Percentiles rank a stretch among this genome's conserved stretches.
Conservation (phyloP, 2,113 vertebrate species). For the Lonchura striata region DNA sequence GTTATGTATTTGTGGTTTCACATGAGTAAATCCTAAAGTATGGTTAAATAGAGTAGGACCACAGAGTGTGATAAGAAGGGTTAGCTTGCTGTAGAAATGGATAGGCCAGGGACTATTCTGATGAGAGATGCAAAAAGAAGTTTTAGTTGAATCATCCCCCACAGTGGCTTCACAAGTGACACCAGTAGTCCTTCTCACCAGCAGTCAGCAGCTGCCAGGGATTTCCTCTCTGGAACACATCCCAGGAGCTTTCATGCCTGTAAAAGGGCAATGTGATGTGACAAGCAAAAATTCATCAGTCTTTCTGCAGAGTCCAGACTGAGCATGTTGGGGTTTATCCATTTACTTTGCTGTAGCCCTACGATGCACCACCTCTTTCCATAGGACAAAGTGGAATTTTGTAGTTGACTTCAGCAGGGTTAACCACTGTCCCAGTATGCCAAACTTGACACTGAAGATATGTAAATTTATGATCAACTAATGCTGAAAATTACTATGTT, state of each 20-base stretch:
- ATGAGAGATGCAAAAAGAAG: neutral
- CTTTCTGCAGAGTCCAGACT: neutral
- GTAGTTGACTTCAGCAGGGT: neutral
- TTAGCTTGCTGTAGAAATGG: neutral
- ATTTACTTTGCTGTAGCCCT: neutral
- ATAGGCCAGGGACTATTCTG: neutral
- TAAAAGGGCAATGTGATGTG: neutral
- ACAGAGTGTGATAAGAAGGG: neutral
- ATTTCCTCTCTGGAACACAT: neutral
- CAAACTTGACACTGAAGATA: neutral
- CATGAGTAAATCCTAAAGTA: neutral
- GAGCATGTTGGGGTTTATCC: neutral
- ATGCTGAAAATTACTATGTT: neutral
- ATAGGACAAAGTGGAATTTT: neutral
- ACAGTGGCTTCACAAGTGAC: neutral
- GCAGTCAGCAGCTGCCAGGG: neutral
- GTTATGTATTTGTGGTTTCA: neutral
- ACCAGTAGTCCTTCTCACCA: neutral
- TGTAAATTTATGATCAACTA: neutral
- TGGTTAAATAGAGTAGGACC: neutral
- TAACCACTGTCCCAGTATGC: neutral
- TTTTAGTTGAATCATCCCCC: neutral
- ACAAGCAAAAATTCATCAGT: neutral
- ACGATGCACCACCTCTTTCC: neutral
- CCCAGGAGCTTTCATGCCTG: neutral